These are phyloP conservation scores for Potamarius usumacintae DNA, from an alignment of 2,113 vertebrate species.

Conservation along the genomic window DNA sequence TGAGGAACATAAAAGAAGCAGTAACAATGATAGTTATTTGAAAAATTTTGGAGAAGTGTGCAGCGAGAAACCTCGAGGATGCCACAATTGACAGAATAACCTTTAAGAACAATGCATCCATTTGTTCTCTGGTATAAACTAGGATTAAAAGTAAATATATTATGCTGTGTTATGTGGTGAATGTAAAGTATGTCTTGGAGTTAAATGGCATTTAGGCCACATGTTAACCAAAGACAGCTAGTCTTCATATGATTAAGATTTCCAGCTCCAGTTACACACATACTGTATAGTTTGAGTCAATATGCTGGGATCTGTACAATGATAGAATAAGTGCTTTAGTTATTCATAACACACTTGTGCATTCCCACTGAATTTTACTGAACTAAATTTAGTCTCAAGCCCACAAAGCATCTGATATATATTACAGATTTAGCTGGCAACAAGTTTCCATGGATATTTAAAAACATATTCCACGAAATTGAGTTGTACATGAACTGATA, in stretches of 20 bases:
- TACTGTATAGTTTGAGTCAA: constrained; percentile 30
- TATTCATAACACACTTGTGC: constrained; percentile 15
- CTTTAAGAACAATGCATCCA: constrained; percentile 49
- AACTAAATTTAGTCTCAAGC: constrained; percentile 1
- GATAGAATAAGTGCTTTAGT: constrained; percentile 56
- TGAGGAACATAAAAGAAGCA: constrained; percentile 14
- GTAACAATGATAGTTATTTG: constrained; percentile 1
- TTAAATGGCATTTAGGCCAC: constrained; percentile 23
- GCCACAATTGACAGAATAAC: constrained; percentile 55
- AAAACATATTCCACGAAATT: too few species aligned
- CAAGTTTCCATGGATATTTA: neutral
- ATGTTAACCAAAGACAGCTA: neutral
- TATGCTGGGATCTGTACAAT: constrained; percentile 62
- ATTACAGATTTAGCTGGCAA: neutral
- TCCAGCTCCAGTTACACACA: constrained; percentile 9
- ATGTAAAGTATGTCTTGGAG: constrained; percentile 27
- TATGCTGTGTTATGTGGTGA: neutral
- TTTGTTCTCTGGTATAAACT: constrained; percentile 27
- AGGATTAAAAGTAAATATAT: constrained; percentile 23
- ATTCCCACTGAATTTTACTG: neutral
- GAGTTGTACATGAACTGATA: too few species aligned
- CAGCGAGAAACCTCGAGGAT: constrained; percentile 28
- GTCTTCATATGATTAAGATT: constrained; percentile 25
- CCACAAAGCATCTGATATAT: neutral
- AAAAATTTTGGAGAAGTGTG: neutral